Conservation (phyloP, 1,140 invertebrate genomes). For the Scaptomyza hsui region DNA sequence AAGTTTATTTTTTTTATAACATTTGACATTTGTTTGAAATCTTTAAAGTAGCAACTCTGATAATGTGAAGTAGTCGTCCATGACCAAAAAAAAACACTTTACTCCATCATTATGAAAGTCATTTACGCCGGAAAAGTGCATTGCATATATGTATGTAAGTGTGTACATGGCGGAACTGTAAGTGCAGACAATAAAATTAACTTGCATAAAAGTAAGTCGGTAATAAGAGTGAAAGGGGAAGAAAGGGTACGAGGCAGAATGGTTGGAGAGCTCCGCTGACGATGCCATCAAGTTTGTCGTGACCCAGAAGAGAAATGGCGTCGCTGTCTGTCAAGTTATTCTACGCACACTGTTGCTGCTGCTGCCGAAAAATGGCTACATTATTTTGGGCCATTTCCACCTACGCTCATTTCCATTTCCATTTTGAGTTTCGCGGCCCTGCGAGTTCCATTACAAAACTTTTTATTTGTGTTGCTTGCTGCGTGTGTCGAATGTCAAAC, state of each 20-base stretch:
- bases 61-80: too few relatives aligned
- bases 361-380: slow-evolving; percentile 20
- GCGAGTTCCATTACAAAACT: slow-evolving; percentile 38
- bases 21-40: too few relatives aligned
- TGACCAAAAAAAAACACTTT: too few relatives aligned
- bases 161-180: not conserved
- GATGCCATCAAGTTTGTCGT: not conserved
- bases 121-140: not conserved
- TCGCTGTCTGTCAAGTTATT: not conserved
- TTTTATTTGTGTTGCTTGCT: slow-evolving; percentile 34
- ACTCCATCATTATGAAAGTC: too few relatives aligned
- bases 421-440: not conserved
- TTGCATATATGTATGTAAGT: not conserved
- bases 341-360: slow-evolving; percentile 11
- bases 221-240: too few relatives aligned
- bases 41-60: too few relatives aligned
- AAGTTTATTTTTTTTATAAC: too few relatives aligned
- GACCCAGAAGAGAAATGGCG: not conserved
- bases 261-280: too few relatives aligned
- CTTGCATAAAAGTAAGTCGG: slow-evolving; percentile 21
- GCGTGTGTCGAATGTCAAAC: slow-evolving; percentile 51
- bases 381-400: slow-evolving; percentile 12
- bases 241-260: too few relatives aligned
- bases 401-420: not conserved
- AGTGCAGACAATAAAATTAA: slow-evolving; percentile 50